Base-by-base conservation (phyloP, 2,797 vertebrate genomes). In the Sarcoramphus papa region DNA sequence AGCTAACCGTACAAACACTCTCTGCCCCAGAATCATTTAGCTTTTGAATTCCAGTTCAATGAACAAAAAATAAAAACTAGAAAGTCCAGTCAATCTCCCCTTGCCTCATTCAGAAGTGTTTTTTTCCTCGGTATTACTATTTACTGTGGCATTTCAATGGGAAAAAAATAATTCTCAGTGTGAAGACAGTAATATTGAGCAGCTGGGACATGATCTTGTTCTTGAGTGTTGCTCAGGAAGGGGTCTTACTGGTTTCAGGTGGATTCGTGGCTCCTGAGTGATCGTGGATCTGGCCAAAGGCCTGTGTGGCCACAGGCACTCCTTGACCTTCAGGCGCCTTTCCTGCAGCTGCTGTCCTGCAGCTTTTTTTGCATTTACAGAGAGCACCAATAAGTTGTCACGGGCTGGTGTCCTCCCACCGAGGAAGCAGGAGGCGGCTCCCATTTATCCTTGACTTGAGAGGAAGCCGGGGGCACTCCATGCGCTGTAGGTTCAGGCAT, bases 401-500 rank as follows among this genome's bases (percentile, higher is more conserved):
- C 0, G 0, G 17, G 31, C 12, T 64, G 20, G 7, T 43, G 24
- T 33, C 2, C 12, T 14, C 11, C 4, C 7, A 7, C 4, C 0
- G 0, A 19, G 25, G 25, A 88, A 56, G 20, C 13, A 30, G 4
- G 2, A 85, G 20, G 21, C 1, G 1, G 21, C 8, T 79, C 19
- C 48, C 17, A 4, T n/a, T 92, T 70, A 18, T 60, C 43, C 37
- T 35, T 40, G 56, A 12, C 62, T 83, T 90, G 3, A 12, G 69
- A 73, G 33, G 27, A 53, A 85, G 25, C 23, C 25, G 45, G 76
- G 28, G 47, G 70, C 19, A 7, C 31, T 87, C 59, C 60, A 15
- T 1, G 3, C 2, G 0, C 51, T 35, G 56, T 6, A 78, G 35
- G 22, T n/a, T 67, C 41, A 75, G 65, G 37, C 1, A 2, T 53